Percentiles rank a stretch among this genome's conserved stretches.
Evolutionary conservation across 2,888 invertebrate species (phyloP).

Genomic region (Catocala fraxini): DNA sequence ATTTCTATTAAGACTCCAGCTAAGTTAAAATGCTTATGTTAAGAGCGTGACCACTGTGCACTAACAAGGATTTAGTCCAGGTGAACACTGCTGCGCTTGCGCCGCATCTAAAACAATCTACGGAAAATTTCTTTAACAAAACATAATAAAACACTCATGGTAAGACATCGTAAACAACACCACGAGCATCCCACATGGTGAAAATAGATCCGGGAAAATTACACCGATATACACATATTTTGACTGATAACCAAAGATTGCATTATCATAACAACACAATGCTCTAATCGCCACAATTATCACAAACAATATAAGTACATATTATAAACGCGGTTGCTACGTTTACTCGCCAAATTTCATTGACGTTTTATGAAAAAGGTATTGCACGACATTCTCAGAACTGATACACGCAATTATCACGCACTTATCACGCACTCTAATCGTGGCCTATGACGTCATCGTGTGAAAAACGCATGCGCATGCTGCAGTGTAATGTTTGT

Average conservation of each 20-base stretch:
- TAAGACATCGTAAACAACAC: background rate
- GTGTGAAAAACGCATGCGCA: constrained; percentile 10
- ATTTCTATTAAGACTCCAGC: no score
- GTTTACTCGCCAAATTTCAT: constrained; percentile 27
- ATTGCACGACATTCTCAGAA: constrained; percentile 3
- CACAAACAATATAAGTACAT: constrained; percentile 5
- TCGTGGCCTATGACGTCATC: background rate
- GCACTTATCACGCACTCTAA: constrained; percentile 1
- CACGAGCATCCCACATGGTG: background rate
- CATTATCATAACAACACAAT: constrained; percentile 2
- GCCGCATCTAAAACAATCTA: no score
- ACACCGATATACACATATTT: constrained; percentile 1
- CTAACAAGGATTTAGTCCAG: no score
- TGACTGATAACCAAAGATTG: constrained; percentile 1
- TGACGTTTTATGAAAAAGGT: constrained; percentile 27
- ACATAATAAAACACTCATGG: no score
- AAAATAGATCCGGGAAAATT: background rate
- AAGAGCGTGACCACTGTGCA: no score
- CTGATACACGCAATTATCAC: constrained; percentile 24
- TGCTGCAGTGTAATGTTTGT: no score
- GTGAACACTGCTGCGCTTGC: no score
- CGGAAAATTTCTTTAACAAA: no score
- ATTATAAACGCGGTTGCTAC: constrained; percentile 9
- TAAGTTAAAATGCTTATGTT: no score
- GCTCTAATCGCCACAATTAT: background rate